Percentiles rank a stretch among this genome's conserved stretches.
phyloP scores from a whole-genome alignment of 2,797 vertebrate genomes.

The Eulemur mongoz region DNA sequence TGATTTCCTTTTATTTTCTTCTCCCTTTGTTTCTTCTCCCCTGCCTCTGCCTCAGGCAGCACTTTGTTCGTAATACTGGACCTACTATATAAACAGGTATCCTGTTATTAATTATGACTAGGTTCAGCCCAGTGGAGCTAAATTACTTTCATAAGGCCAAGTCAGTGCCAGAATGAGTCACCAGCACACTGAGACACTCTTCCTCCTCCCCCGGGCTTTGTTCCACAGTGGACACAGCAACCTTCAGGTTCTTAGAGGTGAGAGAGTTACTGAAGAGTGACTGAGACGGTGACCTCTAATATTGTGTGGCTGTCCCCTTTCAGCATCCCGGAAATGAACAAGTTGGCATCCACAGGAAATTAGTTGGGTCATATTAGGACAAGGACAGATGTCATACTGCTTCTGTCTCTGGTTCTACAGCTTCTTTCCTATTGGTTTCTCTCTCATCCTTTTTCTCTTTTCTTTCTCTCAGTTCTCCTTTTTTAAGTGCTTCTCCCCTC shows the following conservation, averaged over 20 bases:
- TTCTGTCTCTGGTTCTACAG: neutral
- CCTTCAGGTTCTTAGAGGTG: neutral
- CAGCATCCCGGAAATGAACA: conserved; percentile 9
- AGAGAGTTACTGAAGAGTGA: neutral
- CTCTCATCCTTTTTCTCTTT: neutral
- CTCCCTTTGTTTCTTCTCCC: neutral
- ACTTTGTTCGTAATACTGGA: conserved; percentile 19
- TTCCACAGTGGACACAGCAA: conserved; percentile 20
- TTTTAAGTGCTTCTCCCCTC: neutral
- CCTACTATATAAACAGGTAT: conserved; percentile 37
- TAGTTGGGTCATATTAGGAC: neutral
- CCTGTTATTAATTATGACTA: conserved; percentile 71
- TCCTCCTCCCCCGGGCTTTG: neutral
- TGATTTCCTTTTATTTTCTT: neutral
- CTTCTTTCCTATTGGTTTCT: neutral
- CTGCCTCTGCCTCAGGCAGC: neutral
- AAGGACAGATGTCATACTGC: neutral
- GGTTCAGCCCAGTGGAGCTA: conserved; percentile 28
- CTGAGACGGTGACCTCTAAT: neutral
- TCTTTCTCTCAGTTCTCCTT: neutral
- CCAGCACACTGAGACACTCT: neutral
- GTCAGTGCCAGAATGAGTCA: conserved; percentile 60
- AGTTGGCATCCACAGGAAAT: neutral
- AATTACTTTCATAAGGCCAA: conserved; percentile 63
- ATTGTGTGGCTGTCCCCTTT: neutral